Evolutionary conservation across 2,113 vertebrate species (phyloP), one percentile per base, ranked within the genome.

Genomic region (Acanthochromis polyacanthus): DNA sequence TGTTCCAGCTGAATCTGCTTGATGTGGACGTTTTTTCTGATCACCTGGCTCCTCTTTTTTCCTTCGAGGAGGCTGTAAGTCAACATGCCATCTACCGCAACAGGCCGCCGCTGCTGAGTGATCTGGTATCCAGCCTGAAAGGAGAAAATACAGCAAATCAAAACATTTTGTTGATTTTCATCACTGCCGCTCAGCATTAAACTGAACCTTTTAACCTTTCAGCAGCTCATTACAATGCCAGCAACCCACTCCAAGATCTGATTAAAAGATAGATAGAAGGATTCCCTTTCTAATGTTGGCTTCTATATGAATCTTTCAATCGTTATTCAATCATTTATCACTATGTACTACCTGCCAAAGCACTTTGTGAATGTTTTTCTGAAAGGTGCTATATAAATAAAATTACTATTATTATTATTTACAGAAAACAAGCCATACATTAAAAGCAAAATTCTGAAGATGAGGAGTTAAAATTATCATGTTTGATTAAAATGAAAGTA

Each of bases 1-100:
- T 99, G 98, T 86, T 99, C 98, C 94, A 99, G 88, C 91, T 99
- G 98, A 86, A 99, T 96, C 94, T 99, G 98, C 86, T 96, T 98
- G 83, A 99, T 95, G 53, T 89, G 93, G 60, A 95, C 96, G 0
- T 81, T 95, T 92, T 93, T 97, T 71, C 89, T 94, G 74, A 95
- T 72, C 86, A 96, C 84, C 79, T 95, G 93, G 83, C 70, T 94
- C 78, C 59, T 92, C 73, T 91, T 96, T 53, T 79, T 92, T 64
- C 94, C 96, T 56, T 71, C 68, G 38, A 91, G 90, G 80, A 96
- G 19, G 80, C 91, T 93, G 90, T 97, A 99, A 0, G 80, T 91
- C 80, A 99, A 87, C 50, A 56, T 78, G 59, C 98, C 98, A 8
- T 95, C 95, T 53, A 96, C 95, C 0, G 98, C 98, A 3, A 99